Percentiles rank a stretch among this genome's conserved stretches.
Conservation (phyloP, 2,888 invertebrate genomes). For the Ectemnius continuus region DNA sequence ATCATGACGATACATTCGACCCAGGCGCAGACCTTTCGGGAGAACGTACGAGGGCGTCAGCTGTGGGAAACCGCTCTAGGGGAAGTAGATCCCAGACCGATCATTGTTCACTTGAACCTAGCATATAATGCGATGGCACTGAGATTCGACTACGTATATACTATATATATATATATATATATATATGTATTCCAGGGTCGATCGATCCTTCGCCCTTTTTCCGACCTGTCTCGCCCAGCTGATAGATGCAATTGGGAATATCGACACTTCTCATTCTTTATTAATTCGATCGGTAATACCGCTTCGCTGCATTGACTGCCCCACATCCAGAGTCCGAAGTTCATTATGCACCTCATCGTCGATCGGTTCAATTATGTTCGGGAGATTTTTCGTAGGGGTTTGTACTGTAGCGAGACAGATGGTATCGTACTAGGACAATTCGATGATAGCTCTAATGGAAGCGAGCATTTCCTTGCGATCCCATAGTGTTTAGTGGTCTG, state of each 20-base stretch:
- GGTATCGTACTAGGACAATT: no score
- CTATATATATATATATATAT: slow-evolving; percentile 20
- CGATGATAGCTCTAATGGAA: no score
- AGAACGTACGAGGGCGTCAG: slow-evolving; percentile 59
- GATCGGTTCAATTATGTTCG: no score
- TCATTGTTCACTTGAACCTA: slow-evolving; percentile 56
- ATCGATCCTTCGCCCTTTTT: background rate
- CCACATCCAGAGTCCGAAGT: background rate
- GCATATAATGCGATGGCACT: slow-evolving; percentile 36
- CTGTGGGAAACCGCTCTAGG: slow-evolving; percentile 58
- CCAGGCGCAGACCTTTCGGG: slow-evolving; percentile 44
- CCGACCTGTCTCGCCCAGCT: no score
- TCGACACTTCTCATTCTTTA: background rate
- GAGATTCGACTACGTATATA: slow-evolving; percentile 35
- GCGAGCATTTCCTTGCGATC: no score
- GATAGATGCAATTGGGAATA: no score
- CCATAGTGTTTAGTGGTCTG: no score
- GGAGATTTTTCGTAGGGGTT: no score
- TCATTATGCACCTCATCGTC: no score
- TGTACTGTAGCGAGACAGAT: no score
- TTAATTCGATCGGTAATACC: background rate
- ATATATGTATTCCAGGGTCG: slow-evolving; percentile 12
- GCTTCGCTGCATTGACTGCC: background rate
- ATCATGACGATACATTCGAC: slow-evolving; percentile 58
- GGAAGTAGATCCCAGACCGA: slow-evolving; percentile 54